These are phyloP conservation scores for Pentalonia nigronervosa DNA, from an alignment of 1,140 invertebrate species.

Conservation along the genomic window DNA sequence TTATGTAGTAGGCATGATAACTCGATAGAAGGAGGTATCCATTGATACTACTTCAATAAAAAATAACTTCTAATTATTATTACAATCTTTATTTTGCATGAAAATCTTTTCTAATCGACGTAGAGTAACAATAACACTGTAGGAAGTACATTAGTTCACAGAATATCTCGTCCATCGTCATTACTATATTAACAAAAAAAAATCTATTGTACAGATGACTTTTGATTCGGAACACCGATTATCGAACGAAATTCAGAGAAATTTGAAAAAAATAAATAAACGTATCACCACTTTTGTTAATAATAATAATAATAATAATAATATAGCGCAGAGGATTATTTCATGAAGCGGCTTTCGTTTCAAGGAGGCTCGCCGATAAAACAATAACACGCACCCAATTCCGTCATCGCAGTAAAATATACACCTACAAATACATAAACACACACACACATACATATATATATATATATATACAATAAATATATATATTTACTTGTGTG, in stretches of 20 bases:
- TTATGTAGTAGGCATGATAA: too few relatives aligned
- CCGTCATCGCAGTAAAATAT: background rate
- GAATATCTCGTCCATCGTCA: background rate
- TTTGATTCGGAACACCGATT: background rate
- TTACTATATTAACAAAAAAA: background rate
- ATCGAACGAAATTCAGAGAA: background rate
- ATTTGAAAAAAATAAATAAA: background rate
- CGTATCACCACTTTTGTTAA: background rate
- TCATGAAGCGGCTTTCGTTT: background rate
- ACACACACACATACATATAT: too few relatives aligned
- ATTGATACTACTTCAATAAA: background rate
- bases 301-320: constrained; percentile 11
- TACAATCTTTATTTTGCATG: background rate
- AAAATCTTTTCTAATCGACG: background rate
- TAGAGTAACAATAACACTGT: background rate
- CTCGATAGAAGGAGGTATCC: too few relatives aligned
- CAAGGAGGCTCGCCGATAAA: constrained; percentile 8
- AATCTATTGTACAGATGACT: background rate
- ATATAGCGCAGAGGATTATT: background rate
- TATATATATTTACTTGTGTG: background rate
- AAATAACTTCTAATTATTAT: background rate
- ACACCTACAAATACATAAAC: background rate
- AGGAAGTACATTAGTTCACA: background rate
- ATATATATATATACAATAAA: too few relatives aligned
- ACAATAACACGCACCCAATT: constrained; percentile 5